These are phyloP conservation scores for Lucilia sericata DNA, from an alignment of 1,140 invertebrate species.

Conservation along the genomic window DNA sequence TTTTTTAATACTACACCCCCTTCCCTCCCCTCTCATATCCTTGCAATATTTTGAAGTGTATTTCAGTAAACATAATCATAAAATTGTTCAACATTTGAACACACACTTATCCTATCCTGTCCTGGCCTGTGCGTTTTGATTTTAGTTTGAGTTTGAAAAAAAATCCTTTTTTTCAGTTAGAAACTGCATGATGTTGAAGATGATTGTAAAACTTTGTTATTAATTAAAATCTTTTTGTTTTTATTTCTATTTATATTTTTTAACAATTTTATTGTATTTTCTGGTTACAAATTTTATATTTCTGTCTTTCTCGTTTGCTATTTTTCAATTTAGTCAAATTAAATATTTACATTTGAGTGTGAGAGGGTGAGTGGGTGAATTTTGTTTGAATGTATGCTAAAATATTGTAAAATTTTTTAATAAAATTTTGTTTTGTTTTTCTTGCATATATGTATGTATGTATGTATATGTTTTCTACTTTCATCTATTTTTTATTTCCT, in stretches of 20 bases:
- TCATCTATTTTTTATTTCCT: background rate
- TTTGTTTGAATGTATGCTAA: background rate
- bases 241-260: background rate
- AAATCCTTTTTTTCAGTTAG: too few species aligned
- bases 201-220: background rate
- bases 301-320: background rate
- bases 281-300: background rate
- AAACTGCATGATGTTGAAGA: too few species aligned
- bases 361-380: too few species aligned
- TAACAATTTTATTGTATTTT: background rate
- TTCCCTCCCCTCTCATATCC: too few species aligned
- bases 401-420: conserved; percentile 9
- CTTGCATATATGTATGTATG: background rate
- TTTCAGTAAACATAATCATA: too few species aligned
- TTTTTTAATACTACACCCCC: too few species aligned
- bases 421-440: background rate
- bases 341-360: background rate
- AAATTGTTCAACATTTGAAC: too few species aligned
- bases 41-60: too few species aligned
- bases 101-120: too few species aligned
- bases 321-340: background rate
- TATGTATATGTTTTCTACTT: background rate
- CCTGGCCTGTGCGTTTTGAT: too few species aligned
- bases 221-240: background rate
- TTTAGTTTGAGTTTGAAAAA: too few species aligned